A percentile compares a stretch with the other conserved stretches of the same genome.
These are phyloP conservation scores for Kryptolebias marmoratus DNA, from an alignment of 2,113 vertebrate species.

Conservation along the genomic window DNA sequence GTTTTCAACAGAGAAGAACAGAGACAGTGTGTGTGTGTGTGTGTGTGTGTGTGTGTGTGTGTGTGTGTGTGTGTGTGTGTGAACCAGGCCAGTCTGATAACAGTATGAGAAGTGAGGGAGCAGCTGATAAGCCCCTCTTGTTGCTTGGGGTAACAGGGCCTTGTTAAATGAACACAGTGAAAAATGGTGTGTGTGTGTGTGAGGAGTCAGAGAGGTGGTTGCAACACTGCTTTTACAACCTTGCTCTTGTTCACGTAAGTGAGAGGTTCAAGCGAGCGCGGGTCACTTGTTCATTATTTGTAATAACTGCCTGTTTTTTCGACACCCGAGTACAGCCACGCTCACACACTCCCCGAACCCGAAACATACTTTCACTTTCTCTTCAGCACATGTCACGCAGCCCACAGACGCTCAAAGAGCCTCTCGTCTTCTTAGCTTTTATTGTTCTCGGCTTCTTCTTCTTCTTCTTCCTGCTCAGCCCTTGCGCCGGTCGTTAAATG, in stretches of 20 bases:
- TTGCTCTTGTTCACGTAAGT: neutral
- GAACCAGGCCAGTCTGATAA: conserved; percentile 76
- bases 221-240: conserved; percentile 16
- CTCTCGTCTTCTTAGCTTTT: neutral
- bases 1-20: conserved; percentile 59
- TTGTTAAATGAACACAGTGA: conserved; percentile 63
- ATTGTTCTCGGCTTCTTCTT: too few species aligned
- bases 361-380: conserved; percentile 72
- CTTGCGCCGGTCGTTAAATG: neutral
- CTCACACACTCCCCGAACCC: conserved; percentile 11
- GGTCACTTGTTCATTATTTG: too few species aligned
- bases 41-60: conserved; percentile 49
- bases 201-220: conserved; percentile 27
- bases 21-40: neutral
- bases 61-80: conserved; percentile 45
- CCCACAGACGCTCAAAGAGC: neutral
- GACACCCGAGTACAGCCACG: neutral
- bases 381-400: conserved; percentile 51
- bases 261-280: too few species aligned
- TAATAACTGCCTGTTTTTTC: neutral
- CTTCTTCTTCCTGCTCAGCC: too few species aligned
- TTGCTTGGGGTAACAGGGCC: conserved; percentile 69
- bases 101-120: conserved; percentile 63
- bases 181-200: conserved; percentile 35
- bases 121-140: conserved; percentile 69